A percentile compares a stretch with the other conserved stretches of the same genome.
Evolutionary conservation across 2,888 invertebrate species (phyloP).

Genomic region (Agriopis marginaria): DNA sequence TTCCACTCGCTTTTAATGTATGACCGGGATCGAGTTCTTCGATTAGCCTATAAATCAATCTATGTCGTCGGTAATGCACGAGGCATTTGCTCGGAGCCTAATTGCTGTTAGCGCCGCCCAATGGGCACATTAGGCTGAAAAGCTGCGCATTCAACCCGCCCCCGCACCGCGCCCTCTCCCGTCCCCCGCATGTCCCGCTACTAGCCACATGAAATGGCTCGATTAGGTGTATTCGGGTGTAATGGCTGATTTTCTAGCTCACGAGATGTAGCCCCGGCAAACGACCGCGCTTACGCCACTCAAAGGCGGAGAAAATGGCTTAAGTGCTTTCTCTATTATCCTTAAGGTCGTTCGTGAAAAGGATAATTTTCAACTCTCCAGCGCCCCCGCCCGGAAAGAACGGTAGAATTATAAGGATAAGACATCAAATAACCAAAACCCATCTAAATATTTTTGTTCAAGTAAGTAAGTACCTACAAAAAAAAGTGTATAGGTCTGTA

Average conservation of each 20-base stretch:
- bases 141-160: slow-evolving; percentile 65
- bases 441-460: not conserved
- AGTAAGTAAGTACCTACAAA: not conserved
- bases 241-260: slow-evolving; percentile 86
- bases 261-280: slow-evolving; percentile 80
- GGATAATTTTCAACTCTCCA: slow-evolving; percentile 86
- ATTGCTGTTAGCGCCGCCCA: slow-evolving; percentile 85
- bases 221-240: slow-evolving; percentile 73
- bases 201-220: slow-evolving; percentile 62
- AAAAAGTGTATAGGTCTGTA: too few relatives aligned
- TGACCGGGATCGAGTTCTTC: slow-evolving; percentile 58
- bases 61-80: slow-evolving; percentile 82
- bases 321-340: slow-evolving; percentile 87
- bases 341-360: slow-evolving; percentile 86
- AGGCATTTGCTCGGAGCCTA: slow-evolving; percentile 83
- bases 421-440: slow-evolving; percentile 32
- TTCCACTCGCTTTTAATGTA: slow-evolving; percentile 59
- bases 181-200: slow-evolving; percentile 54
- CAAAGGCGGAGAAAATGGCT: slow-evolving; percentile 87
- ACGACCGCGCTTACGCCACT: slow-evolving; percentile 85
- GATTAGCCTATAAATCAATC: slow-evolving; percentile 81
- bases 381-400: slow-evolving; percentile 67
- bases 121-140: slow-evolving; percentile 79
- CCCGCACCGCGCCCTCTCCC: slow-evolving; percentile 40
- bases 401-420: slow-evolving; percentile 65